These are phyloP conservation scores for Endomychus coccineus DNA, from an alignment of 2,888 invertebrate species.

Conservation along the genomic window DNA sequence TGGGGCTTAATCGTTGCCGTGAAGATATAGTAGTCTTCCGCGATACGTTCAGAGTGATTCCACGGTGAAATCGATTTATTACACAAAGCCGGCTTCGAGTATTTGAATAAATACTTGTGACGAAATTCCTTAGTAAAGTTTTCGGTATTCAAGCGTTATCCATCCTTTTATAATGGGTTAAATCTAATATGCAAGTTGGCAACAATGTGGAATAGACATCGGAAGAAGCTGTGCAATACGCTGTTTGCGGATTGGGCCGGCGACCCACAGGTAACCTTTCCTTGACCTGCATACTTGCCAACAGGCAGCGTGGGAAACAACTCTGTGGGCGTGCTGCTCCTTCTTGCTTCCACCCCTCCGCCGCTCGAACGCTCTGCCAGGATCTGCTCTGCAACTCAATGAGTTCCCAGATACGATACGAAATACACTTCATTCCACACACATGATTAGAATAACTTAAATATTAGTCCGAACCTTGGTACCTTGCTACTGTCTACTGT, in stretches of 20 bases:
- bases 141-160: too few species aligned
- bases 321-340: conserved; percentile 43
- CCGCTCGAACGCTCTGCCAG: conserved; percentile 40
- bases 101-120: too few species aligned
- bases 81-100: too few species aligned
- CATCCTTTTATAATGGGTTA: too few species aligned
- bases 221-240: conserved; percentile 18
- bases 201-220: too few species aligned
- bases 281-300: conserved; percentile 58
- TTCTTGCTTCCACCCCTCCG: conserved; percentile 48
- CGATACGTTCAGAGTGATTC: too few species aligned
- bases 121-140: too few species aligned
- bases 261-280: conserved; percentile 52
- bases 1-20: too few species aligned
- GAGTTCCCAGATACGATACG: conserved; percentile 41
- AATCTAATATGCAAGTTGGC: too few species aligned
- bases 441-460: conserved; percentile 44
- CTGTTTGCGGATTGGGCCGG: conserved; percentile 41
- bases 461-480: conserved; percentile 20
- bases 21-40: too few species aligned
- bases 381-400: conserved; percentile 44
- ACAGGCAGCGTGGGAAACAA: conserved; percentile 50
- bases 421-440: conserved; percentile 41
- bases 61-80: too few species aligned
- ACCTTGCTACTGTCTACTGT: conserved; percentile 8